Base-by-base conservation (phyloP, 2,797 vertebrate genomes). In the Ataeniobius toweri region DNA sequence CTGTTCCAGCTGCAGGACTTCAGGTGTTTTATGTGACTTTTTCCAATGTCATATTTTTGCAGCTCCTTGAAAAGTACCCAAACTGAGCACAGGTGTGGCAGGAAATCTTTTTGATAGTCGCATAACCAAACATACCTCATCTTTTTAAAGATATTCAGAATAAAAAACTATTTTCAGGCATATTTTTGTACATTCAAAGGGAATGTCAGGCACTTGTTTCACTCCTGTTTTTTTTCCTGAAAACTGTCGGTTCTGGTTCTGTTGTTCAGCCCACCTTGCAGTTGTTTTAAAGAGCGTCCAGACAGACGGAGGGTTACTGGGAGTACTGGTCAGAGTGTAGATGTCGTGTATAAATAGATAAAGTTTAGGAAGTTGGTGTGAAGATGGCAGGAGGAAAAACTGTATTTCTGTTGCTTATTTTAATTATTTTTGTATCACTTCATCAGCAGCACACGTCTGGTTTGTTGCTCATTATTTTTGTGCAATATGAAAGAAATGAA, bases 131-230 rank as follows among this genome's bases (percentile, higher is more conserved):
- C 97, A 96, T 96, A 99, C 97, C 97, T 98, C 97, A 98, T 96
- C 94, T 97, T 97, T 97, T 96, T 96, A 96, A 96, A 95, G 70
- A 59, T 53, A 56, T 95, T 75, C 78, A 88, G 95, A 89, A 89
- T 96, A 36, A 65, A 94, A 96, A 97, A 96, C 94, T 98, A 98
- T 98, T 98, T 98, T 98, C 97, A 96, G 96, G 96, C 95, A 93
- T 98, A 98, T 97, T 97, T 99, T 99, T 98, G 96, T 98, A 98
- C 96, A 97, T 96, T 96, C 95, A 94, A 95, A 96, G 96, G 96
- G 96, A 97, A 96, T 96, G 96, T 96, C 96, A 96, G 96, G 97
- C 97, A 97, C 97, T 97, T 97, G 95, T 85, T 80, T 75, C 73
- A 81, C 76, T 80, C 44, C 44, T 75, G 16, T 31, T 16, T 67